These are phyloP conservation scores for Dicrostonyx torquatus DNA, from an alignment of 2,797 vertebrate genomes.

Conservation along the genomic window DNA sequence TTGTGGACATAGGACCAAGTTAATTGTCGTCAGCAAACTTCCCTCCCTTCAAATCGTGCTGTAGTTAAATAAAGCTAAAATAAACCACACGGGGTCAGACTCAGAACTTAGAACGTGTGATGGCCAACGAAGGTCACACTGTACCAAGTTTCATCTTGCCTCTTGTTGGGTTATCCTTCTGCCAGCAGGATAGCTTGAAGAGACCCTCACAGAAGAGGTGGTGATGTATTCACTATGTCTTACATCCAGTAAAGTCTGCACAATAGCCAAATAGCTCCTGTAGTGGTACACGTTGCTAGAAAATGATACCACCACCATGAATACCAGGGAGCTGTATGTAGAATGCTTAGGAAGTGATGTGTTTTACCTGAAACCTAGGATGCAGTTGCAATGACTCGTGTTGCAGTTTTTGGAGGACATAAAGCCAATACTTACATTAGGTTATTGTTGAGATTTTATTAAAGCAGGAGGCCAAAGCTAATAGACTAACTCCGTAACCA, in stretches of 20 bases:
- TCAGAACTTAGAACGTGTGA: neutral
- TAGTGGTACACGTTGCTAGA: fast-evolving
- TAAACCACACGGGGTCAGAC: neutral
- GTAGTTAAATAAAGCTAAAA: neutral
- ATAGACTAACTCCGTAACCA: constrained; percentile 26
- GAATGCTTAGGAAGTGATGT: neutral
- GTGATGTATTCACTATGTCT: neutral
- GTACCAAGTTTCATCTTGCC: neutral
- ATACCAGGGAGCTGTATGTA: neutral
- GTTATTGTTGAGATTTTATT: constrained; percentile 56
- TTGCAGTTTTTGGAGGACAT: neutral
- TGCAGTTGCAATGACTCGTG: neutral
- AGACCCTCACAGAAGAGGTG: neutral
- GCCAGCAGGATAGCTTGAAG: neutral
- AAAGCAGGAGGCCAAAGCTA: constrained; percentile 18
- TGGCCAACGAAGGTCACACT: neutral
- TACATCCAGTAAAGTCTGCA: neutral
- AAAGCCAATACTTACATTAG: constrained; percentile 41
- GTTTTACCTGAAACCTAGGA: neutral
- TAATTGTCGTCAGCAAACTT: neutral
- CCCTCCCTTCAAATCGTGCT: neutral
- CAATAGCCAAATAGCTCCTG: neutral
- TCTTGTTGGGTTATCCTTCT: neutral
- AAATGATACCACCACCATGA: neutral
- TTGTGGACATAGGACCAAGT: neutral